Base-by-base conservation (phyloP, 2,888 invertebrate genomes). In the Leptopilina syphax region DNA sequence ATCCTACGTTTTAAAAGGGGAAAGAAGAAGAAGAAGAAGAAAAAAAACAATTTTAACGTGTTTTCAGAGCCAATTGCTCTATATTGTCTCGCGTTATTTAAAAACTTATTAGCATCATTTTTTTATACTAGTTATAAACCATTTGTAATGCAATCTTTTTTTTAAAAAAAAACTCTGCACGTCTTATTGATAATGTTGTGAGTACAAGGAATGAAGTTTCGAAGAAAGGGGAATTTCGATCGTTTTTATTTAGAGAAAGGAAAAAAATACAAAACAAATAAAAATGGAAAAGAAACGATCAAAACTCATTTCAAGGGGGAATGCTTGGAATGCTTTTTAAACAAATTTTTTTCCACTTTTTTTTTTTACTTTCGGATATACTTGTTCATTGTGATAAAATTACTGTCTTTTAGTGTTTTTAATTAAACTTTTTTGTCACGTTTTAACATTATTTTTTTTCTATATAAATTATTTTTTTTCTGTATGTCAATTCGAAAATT, bases 91-190 rank as follows among this genome's bases (percentile, higher is more conserved):
- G 73, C 73, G 57, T 57, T 73, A 57, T 73, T 73, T 73, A 73
- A 54, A 34, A 73, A 57, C 34, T 73, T 57, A 73, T 50, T 57
- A 73, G 68, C 68, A 68, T 47, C 47, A 47, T 50, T 63, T 73
- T 73, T 73, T 54, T 73, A 73, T 34, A 54, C 57, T 73, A 73
- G 73, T 73, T 73, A 73, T 73, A 73, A 73, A 73, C 54, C 54
- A 73, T 57, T 73, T 73, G 54, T 54, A 73, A 73, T 57, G 73
- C 73, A 73, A 73, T 73, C 24, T 73, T 73, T 73, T 73, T 73
- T 34, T 50, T 50, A 50, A 50, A 50, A 50, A 50, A 50, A 54
- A 27, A 57, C 73, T 34, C 70, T 57, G 73, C 73, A 73, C 73
- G 13, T 57, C 67, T 63, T 63, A n/a, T 54, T 57, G 12, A 73